These are phyloP conservation scores for Elysia chlorotica DNA, from an alignment of 1,140 invertebrate species.

Conservation along the genomic window DNA sequence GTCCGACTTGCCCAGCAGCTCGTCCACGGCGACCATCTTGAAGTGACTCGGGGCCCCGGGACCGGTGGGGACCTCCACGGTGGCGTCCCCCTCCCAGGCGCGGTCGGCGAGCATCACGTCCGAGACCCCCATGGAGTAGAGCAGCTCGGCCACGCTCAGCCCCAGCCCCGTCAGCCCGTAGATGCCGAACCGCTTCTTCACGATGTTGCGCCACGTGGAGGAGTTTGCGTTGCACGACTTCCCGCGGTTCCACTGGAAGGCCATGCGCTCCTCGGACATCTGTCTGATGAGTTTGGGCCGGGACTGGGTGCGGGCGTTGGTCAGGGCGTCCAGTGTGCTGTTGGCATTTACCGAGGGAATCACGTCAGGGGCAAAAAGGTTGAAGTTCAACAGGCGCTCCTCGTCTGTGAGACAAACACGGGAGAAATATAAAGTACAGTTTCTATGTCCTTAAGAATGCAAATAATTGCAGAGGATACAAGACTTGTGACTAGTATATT, in stretches of 20 bases:
- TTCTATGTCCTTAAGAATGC: no score
- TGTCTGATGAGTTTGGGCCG: neutral
- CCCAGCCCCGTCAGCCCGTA: constrained; percentile 79
- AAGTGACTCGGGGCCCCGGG: neutral
- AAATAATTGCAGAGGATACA: no score
- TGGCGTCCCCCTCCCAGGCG: constrained; percentile 69
- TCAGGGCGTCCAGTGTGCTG: no score
- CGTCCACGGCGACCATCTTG: constrained; percentile 53
- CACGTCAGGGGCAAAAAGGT: neutral
- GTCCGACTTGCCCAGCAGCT: constrained; percentile 49
- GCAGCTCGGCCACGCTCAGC: constrained; percentile 68
- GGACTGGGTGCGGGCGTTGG: neutral
- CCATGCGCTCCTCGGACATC: constrained; percentile 8
- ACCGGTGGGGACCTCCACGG: constrained; percentile 41
- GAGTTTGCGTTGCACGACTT: constrained; percentile 10
- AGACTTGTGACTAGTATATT: no score
- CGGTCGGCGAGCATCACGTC: constrained; percentile 59
- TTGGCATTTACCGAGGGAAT: no score
- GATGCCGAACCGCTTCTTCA: constrained; percentile 82
- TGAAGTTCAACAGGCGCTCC: neutral
- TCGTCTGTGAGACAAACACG: constrained; percentile 8
- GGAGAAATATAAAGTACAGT: no score
- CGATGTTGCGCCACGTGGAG: constrained; percentile 68
- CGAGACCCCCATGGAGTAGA: constrained; percentile 69
- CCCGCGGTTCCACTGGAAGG: constrained; percentile 19